A percentile compares a stretch with the other conserved stretches of the same genome.
phyloP scores from a whole-genome alignment of 2,797 vertebrate genomes.

The Lepus oiostolus region DNA sequence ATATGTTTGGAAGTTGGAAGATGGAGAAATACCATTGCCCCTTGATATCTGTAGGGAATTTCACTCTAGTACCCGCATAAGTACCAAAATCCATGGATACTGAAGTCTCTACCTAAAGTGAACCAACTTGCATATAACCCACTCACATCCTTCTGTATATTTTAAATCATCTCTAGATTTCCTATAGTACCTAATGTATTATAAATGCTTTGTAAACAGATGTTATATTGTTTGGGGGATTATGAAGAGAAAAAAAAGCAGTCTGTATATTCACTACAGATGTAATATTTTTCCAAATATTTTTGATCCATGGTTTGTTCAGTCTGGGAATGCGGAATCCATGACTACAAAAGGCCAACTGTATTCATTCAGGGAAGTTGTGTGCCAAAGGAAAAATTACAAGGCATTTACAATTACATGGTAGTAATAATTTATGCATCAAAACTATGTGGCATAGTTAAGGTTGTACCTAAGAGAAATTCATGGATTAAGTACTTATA shows the following conservation, averaged over 20 bases:
- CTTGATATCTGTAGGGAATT: background rate
- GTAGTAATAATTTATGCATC: background rate
- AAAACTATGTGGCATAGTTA: background rate
- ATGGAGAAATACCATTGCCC: background rate
- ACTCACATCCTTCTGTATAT: background rate
- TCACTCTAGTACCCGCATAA: background rate
- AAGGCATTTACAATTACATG: background rate
- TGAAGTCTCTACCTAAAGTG: background rate
- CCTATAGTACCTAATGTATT: background rate
- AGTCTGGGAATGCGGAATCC: background rate
- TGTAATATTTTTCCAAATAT: background rate
- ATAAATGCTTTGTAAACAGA: background rate
- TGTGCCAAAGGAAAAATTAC: constrained; percentile 36
- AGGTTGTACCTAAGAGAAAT: background rate
- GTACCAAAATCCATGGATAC: background rate
- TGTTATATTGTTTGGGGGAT: background rate
- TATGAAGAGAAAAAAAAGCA: background rate
- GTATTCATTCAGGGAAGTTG: background rate
- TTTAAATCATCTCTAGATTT: background rate
- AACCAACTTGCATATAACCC: background rate
- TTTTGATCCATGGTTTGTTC: background rate
- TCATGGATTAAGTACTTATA: constrained; percentile 6
- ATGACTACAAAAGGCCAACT: background rate
- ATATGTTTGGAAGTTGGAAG: background rate
- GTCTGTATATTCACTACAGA: background rate